These are phyloP conservation scores for Eupithecia inturbata DNA, from an alignment of 2,888 invertebrate genomes.

Conservation along the genomic window DNA sequence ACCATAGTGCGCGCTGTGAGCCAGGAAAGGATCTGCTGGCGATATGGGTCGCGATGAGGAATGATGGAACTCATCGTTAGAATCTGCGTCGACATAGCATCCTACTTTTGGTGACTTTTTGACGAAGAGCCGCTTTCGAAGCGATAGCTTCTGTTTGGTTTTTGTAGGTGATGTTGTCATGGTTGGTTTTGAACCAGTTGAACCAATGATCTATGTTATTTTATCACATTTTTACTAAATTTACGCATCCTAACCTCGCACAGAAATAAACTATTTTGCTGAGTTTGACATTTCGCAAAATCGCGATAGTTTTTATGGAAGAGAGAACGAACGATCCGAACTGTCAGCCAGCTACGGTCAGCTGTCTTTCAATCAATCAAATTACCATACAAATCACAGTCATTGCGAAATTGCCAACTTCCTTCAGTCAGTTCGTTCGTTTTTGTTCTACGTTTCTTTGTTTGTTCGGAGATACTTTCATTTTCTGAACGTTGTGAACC, in stretches of 20 bases:
- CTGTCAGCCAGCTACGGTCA: neutral
- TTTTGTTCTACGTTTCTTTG: neutral
- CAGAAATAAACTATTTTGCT: slow-evolving; percentile 54
- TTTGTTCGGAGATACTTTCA: neutral
- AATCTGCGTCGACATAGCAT: slow-evolving; percentile 80
- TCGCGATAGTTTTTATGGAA: neutral
- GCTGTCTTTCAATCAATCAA: slow-evolving; percentile 8
- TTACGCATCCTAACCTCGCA: slow-evolving; percentile 73
- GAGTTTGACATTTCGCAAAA: slow-evolving; percentile 41
- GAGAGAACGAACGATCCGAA: neutral
- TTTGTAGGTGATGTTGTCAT: slow-evolving; percentile 81
- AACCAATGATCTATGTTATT: slow-evolving; percentile 74
- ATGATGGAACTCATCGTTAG: slow-evolving; percentile 74
- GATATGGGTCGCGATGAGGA: slow-evolving; percentile 78
- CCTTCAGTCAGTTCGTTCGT: neutral
- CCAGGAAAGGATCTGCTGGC: slow-evolving; percentile 78
- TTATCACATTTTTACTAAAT: slow-evolving; percentile 81
- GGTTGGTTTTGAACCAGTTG: slow-evolving; percentile 68
- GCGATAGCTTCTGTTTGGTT: slow-evolving; percentile 78
- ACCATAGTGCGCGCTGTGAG: slow-evolving; percentile 68
- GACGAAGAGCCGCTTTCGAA: slow-evolving; percentile 79
- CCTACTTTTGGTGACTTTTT: slow-evolving; percentile 83
- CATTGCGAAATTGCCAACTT: neutral
- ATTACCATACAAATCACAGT: neutral
- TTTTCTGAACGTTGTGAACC: no score